These are phyloP conservation scores for Ametastegia equiseti DNA, from an alignment of 2,888 invertebrate genomes.

Conservation along the genomic window DNA sequence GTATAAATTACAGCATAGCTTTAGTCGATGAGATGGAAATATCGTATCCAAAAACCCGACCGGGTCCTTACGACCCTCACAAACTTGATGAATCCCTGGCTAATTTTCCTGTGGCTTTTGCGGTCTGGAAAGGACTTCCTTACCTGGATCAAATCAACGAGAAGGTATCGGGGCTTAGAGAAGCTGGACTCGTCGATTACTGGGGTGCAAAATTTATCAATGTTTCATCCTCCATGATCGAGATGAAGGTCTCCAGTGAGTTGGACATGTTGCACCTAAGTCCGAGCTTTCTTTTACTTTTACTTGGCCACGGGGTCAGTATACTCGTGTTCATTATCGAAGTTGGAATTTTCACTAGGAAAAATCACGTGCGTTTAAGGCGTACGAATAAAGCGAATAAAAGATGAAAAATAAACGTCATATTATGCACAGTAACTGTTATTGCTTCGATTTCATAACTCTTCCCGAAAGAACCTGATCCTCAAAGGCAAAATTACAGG, in stretches of 20 bases:
- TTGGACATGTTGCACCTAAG: constrained; percentile 52
- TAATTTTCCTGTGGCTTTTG: constrained; percentile 64
- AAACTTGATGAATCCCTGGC: constrained; percentile 60
- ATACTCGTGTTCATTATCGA: constrained; percentile 56
- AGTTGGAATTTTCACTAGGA: constrained; percentile 43
- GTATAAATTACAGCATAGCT: constrained; percentile 60
- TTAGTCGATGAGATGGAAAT: constrained; percentile 63
- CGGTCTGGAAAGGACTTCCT: constrained; percentile 65
- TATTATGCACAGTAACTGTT: neutral
- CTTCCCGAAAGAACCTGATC: neutral
- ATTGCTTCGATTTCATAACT: neutral
- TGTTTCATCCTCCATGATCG: neutral
- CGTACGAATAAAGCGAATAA: neutral
- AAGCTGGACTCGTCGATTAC: constrained; percentile 61
- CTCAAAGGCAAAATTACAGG: no score
- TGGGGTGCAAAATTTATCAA: constrained; percentile 50
- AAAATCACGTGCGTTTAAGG: neutral
- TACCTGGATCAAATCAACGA: constrained; percentile 59
- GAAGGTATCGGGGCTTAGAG: constrained; percentile 56
- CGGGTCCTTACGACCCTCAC: constrained; percentile 55
- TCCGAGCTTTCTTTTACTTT: constrained; percentile 62
- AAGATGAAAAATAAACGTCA: neutral
- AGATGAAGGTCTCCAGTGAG: neutral
- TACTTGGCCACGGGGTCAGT: constrained; percentile 59
- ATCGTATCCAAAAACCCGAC: constrained; percentile 55